Percentiles rank a stretch among this genome's conserved stretches.
Evolutionary conservation across 2,113 vertebrate species (phyloP).

Genomic region (Columba livia): DNA sequence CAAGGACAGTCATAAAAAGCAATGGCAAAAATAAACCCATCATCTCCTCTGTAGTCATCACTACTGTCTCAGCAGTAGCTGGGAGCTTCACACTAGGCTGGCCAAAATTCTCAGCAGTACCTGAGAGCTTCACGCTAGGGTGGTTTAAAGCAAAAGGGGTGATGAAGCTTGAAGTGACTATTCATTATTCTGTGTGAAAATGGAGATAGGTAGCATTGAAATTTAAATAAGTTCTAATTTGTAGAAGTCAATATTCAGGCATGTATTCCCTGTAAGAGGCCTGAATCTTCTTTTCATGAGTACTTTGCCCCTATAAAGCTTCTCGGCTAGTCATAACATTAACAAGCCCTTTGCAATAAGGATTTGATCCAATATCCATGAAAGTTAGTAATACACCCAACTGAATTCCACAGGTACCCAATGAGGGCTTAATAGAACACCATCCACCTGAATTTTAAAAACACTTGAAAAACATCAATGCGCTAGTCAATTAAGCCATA

Average conservation of each 20-base stretch:
- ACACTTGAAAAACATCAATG: background rate
- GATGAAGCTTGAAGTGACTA: background rate
- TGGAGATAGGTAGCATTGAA: background rate
- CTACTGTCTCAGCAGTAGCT: background rate
- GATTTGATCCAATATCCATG: background rate
- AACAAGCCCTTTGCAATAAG: background rate
- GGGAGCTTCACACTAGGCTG: background rate
- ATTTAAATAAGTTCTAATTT: background rate
- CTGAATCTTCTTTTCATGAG: background rate
- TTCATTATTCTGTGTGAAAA: background rate
- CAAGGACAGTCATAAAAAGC: background rate
- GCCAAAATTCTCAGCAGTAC: background rate
- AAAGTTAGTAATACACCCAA: background rate
- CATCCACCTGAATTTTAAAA: background rate
- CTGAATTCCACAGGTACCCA: background rate
- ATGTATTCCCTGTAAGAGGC: background rate
- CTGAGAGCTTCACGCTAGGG: background rate
- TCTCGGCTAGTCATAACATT: background rate
- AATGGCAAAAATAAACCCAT: conserved; percentile 10
- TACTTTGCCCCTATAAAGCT: background rate
- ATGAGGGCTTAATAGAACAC: background rate
- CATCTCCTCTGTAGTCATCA: background rate
- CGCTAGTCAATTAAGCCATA: background rate
- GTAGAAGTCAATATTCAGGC: background rate
- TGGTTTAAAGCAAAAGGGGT: background rate